These are phyloP conservation scores for Eilema caniola DNA, from an alignment of 2,888 invertebrate species.

Conservation along the genomic window DNA sequence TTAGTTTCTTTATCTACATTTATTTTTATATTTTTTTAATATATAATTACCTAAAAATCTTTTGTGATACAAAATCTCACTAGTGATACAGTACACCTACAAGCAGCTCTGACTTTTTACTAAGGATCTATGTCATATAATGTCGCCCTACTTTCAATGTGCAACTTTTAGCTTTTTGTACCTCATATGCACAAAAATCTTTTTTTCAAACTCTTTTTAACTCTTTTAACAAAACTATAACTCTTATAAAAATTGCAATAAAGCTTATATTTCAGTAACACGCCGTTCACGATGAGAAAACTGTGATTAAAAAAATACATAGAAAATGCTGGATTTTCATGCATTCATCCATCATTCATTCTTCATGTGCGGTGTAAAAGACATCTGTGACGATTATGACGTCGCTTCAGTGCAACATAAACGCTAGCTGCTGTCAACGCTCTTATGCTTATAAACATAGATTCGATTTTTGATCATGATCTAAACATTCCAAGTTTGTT, in stretches of 20 bases:
- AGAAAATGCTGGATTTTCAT: conserved; percentile 76
- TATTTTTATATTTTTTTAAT: too few relatives aligned
- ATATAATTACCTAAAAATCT: too few relatives aligned
- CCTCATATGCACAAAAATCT: conserved; percentile 72
- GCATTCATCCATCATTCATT: conserved; percentile 83
- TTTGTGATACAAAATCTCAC: background rate
- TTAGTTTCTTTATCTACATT: too few relatives aligned
- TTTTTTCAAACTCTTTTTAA: too few relatives aligned
- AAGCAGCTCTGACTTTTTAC: background rate
- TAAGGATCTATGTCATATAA: background rate
- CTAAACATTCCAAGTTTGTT: conserved; percentile 59
- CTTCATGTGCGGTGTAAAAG: conserved; percentile 77
- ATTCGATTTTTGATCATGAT: conserved; percentile 65
- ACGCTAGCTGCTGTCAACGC: conserved; percentile 35
- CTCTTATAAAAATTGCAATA: conserved; percentile 36
- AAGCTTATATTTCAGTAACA: conserved; percentile 42
- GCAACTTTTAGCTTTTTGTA: conserved; percentile 79
- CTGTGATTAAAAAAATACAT: conserved; percentile 56
- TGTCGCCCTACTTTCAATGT: conserved; percentile 66
- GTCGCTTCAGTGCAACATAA: conserved; percentile 65
- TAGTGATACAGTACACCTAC: background rate
- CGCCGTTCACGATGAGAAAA: conserved; percentile 34
- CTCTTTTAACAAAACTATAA: conserved; percentile 5
- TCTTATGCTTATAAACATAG: conserved; percentile 63
- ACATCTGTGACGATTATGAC: conserved; percentile 80